phyloP scores from a whole-genome alignment of 2,888 invertebrate genomes.

The Rotaria sp. region DNA sequence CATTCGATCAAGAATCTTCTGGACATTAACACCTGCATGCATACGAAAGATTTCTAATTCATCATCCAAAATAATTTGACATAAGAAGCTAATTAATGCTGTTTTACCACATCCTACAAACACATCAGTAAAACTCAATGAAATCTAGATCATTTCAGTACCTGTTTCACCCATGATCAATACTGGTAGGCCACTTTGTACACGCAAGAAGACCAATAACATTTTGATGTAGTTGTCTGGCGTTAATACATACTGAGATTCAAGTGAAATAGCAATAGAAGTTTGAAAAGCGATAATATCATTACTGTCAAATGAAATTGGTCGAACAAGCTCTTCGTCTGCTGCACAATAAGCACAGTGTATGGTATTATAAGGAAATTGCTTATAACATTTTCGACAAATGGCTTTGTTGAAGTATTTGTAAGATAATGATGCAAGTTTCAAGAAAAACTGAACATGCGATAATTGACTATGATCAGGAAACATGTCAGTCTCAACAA shows the following conservation, averaged over 20 bases:
- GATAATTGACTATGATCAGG: not conserved
- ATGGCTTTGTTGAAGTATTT: not conserved
- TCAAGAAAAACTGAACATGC: not conserved
- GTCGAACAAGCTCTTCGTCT: not conserved
- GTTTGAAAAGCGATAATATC: not conserved
- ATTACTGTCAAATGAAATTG: not conserved
- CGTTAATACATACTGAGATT: conserved; percentile 47
- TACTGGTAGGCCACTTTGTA: conserved; percentile 51
- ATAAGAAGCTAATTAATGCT: conserved; percentile 50
- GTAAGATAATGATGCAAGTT: not conserved
- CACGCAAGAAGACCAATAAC: conserved; percentile 51
- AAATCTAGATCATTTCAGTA: no score
- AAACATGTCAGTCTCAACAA: not conserved
- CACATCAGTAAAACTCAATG: no score
- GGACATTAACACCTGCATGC: conserved; percentile 49
- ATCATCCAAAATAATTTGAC: conserved; percentile 47
- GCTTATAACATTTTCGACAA: not conserved
- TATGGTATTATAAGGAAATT: not conserved
- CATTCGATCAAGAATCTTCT: conserved; percentile 47
- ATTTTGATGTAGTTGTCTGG: conserved; percentile 53
- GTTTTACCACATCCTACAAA: conserved; percentile 54
- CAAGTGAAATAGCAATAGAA: not conserved
- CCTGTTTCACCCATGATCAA: conserved; percentile 54
- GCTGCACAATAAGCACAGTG: not conserved
- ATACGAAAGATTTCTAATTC: conserved; percentile 43